Base-by-base conservation (phyloP, 2,113 vertebrate genomes). In the Nesoenas mayeri region DNA sequence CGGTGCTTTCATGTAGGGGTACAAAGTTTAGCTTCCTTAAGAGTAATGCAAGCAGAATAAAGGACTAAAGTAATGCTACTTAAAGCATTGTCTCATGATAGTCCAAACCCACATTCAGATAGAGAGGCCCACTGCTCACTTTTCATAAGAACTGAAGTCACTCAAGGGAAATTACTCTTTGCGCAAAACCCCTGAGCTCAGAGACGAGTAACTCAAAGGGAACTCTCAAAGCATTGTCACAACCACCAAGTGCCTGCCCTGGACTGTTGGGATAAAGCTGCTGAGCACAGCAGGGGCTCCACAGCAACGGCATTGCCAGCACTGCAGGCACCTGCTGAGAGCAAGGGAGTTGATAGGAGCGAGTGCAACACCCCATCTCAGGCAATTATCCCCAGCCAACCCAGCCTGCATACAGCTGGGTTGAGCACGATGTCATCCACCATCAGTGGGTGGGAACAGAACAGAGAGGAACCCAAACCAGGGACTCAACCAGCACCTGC, bases 81-180 rank as follows among this genome's bases (percentile, higher is more conserved):
- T 86, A 73, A 62, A 96, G n/a, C 26, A 83, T n/a, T 78, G 34
- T 44, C 69, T 87, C 90, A 60, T 34, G n/a, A 53, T 36, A 86
- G 47, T 74, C 38, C 53, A 94, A 95, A 61, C 34, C 34, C 15
- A 79, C 25, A n/a, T 87, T 88, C 81, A 57, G 71, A 73, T 10
- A 57, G 79, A 32, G 29, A 67, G 17, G 13, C 25, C 32, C 36
- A 89, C 29, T 85, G 64, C 83, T 93, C 65, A 60, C 66, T 95
- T 78, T 87, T 89, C 67, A 18, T 85, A 83, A 54, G 56, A 89
- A 62, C 82, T 80, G 48, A 87, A 94, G 66, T 77, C 60, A 91
- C 88, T 92, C 56, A 36, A 29, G 88, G 50, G 71, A 94, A 95
- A 93, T 96, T 75, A 83, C 38, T 75, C 78, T 57, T 71, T 61